phyloP scores from a whole-genome alignment of 92 coral and sea anemone genomes.

The Virgularia gustaviana region DNA sequence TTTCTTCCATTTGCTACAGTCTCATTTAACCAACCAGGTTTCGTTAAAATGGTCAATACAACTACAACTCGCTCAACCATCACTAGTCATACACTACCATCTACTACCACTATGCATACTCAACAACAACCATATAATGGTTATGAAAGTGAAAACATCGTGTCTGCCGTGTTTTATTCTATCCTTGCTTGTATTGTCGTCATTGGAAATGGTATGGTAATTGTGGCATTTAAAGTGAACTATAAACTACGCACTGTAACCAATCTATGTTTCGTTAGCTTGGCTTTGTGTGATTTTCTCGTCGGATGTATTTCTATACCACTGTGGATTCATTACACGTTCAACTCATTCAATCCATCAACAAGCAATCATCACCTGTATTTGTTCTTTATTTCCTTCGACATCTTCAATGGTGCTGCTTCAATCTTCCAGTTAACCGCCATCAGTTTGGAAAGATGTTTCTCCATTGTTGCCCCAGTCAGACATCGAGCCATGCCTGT shows the following conservation, averaged over 20 bases:
- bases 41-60: background rate
- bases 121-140: constrained; percentile 1
- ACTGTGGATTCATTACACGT: constrained; percentile 62
- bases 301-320: constrained; percentile 84
- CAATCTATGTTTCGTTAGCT: constrained; percentile 64
- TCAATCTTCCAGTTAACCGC: constrained; percentile 76
- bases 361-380: constrained; percentile 24
- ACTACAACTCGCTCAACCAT: background rate
- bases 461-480: constrained; percentile 76
- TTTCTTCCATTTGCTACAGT: background rate
- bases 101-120: background rate
- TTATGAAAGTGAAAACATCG: constrained; percentile 53
- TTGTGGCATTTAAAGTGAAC: constrained; percentile 66
- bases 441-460: constrained; percentile 82
- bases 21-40: background rate
- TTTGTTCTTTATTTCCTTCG: constrained; percentile 67
- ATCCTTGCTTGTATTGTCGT: constrained; percentile 54
- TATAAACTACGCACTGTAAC: constrained; percentile 70
- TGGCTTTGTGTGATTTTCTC: constrained; percentile 67
- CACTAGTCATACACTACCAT: background rate
- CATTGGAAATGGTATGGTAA: constrained; percentile 73
- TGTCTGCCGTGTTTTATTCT: constrained; percentile 48
- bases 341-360: constrained; percentile 14
- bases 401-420: constrained; percentile 79
- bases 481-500: constrained; percentile 66